Conservation (phyloP, 2,888 invertebrate genomes). For the Cephonodes hylas region DNA sequence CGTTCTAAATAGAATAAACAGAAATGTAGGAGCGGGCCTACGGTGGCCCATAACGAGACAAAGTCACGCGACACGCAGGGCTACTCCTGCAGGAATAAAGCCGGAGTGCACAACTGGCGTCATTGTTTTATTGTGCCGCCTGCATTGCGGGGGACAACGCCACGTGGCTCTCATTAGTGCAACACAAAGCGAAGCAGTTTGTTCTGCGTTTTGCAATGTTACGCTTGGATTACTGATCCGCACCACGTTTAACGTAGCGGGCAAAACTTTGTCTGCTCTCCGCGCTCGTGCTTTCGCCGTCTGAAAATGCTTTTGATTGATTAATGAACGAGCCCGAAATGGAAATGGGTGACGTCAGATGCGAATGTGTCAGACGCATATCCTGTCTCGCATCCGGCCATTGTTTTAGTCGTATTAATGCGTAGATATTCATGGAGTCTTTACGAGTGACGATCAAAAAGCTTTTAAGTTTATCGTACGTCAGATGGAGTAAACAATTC, state of each 20-base stretch:
- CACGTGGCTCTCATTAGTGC: constrained; percentile 80
- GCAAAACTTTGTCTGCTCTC: constrained; percentile 56
- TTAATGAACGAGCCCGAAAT: constrained; percentile 47
- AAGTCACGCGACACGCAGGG: constrained; percentile 69
- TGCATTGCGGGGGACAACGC: constrained; percentile 77
- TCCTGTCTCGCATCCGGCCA: constrained; percentile 67
- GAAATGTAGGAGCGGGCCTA: constrained; percentile 53
- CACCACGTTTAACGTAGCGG: constrained; percentile 67
- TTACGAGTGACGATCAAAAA: constrained; percentile 12
- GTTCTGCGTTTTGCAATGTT: constrained; percentile 76
- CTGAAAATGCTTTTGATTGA: constrained; percentile 36
- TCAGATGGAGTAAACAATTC: constrained; percentile 45
- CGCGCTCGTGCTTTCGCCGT: constrained; percentile 14
- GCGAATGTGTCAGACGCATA: constrained; percentile 58
- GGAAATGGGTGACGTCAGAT: constrained; percentile 58
- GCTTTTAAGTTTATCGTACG: constrained; percentile 7
- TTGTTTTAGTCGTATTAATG: constrained; percentile 50
- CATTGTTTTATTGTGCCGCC: constrained; percentile 79
- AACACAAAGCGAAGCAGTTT: constrained; percentile 77
- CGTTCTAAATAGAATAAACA: constrained; percentile 56
- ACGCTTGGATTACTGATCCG: constrained; percentile 71
- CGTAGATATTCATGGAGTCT: constrained; percentile 43
- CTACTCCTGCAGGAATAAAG: constrained; percentile 74
- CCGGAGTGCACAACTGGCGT: constrained; percentile 69
- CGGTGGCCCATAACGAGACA: constrained; percentile 61